phyloP scores from a whole-genome alignment of 53 echinoderm and acorn worm genomes.

The Echinometra lucunter region DNA sequence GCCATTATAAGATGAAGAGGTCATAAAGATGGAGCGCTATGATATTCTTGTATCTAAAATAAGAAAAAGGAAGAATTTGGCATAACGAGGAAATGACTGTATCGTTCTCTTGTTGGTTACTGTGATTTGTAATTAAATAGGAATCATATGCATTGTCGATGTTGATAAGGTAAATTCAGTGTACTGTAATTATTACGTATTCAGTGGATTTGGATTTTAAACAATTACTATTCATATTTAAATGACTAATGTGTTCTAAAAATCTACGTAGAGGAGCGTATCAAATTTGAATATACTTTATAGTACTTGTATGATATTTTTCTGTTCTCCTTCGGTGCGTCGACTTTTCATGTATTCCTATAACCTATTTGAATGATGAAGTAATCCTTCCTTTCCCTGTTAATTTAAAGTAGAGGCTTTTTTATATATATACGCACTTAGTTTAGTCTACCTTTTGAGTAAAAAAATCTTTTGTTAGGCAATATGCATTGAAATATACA shows the following conservation, averaged over 20 bases:
- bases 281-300: slow-evolving; percentile 19
- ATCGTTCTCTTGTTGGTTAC: slow-evolving; percentile 19
- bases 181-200: slow-evolving; percentile 66
- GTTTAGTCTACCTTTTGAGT: neutral
- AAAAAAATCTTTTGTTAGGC: neutral
- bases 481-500: slow-evolving; percentile 38
- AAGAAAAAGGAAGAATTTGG: slow-evolving; percentile 3
- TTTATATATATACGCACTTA: slow-evolving; percentile 32
- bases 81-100: slow-evolving; percentile 30
- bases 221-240: slow-evolving; percentile 63
- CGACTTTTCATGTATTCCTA: slow-evolving; percentile 56
- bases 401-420: slow-evolving; percentile 62
- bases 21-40: neutral
- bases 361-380: neutral
- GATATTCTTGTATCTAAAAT: slow-evolving; percentile 58
- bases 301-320: slow-evolving; percentile 65
- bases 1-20: neutral
- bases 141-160: slow-evolving; percentile 62
- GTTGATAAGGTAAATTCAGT: slow-evolving; percentile 50
- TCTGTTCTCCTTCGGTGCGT: slow-evolving; percentile 41
- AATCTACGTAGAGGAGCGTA: slow-evolving; percentile 41
- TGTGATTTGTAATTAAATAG: slow-evolving; percentile 60
- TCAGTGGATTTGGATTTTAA: slow-evolving; percentile 57
- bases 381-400: neutral
- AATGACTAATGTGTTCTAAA: slow-evolving; percentile 37